Base-by-base conservation (phyloP, 2,888 invertebrate species). In the Macrophya alboannulata region DNA sequence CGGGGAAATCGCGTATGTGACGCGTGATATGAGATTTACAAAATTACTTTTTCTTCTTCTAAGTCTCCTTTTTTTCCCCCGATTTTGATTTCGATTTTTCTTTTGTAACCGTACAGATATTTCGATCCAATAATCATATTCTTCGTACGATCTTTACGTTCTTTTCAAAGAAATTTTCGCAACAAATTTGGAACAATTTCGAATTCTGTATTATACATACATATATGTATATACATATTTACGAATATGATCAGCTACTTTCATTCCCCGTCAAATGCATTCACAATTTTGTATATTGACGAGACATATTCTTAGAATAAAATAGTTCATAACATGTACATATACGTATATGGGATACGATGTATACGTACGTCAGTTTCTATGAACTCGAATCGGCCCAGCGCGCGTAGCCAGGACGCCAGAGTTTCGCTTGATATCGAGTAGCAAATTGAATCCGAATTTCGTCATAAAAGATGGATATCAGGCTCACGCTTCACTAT, bases 401-500 rank as follows among this genome's bases (percentile, higher is more conserved):
- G 3, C 31, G 31, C 3, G 31, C 31, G 3, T 31, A 31, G 17
- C 51, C 77, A 37, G 77, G 81, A 59, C 81, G 83, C 45, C n/a
- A 15, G 83, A 83, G 71, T 83, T 83, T 88, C 86, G 87, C 88
- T 90, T 90, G 89, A 91, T 91, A 91, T 91, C 88, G 90, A 89
- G 90, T 89, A 89, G 88, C 89, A 91, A 91, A 91, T 91, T 91
- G 90, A 91, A 91, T 90, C 89, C 89, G 91, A 91, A 89, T 88
- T 89, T 89, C 89, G 90, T 90, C 90, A 89, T 91, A 89, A 91
- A 91, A 91, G 90, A 91, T 91, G 90, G 89, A 91, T 91, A 91
- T 91, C 89, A 88, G 87, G 85, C 86, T 86, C 88, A 86, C 87
- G 68, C 83, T 31, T 45, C 68, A 45, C 40, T 45, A 21, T 59